Percentiles rank a stretch among this genome's conserved stretches.
phyloP scores from a whole-genome alignment of 2,113 vertebrate genomes.

The Lanius ludovicianus region DNA sequence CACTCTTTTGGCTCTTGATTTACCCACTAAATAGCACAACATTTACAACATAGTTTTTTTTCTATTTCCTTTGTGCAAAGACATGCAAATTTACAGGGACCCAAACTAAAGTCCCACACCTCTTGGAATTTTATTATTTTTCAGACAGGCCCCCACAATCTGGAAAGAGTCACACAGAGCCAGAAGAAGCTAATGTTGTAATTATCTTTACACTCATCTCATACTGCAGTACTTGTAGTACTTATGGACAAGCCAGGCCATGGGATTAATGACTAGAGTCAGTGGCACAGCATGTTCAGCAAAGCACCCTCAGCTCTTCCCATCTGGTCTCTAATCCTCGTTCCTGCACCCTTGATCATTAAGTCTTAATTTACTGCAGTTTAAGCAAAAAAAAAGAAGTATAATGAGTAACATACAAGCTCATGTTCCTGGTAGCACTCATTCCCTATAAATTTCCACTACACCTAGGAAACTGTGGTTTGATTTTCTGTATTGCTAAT shows the following conservation, averaged over 20 bases:
- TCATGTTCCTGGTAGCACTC: slow-evolving; percentile 19
- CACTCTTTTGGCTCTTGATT: background rate
- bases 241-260: background rate
- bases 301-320: background rate
- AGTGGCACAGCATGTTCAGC: background rate
- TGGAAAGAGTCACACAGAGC: background rate
- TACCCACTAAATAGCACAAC: background rate
- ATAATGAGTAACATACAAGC: slow-evolving; percentile 35
- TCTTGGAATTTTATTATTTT: background rate
- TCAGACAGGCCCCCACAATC: background rate
- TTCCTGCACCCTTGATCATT: slow-evolving; percentile 28
- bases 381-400: background rate
- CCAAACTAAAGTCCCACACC: background rate
- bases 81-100: background rate
- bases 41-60: background rate
- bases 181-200: background rate
- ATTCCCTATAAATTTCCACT: slow-evolving; percentile 43
- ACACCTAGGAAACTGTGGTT: slow-evolving; percentile 47
- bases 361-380: slow-evolving; percentile 51
- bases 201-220: background rate
- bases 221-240: background rate
- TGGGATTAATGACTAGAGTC: background rate
- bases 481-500: slow-evolving; percentile 52
- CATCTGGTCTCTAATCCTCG: slow-evolving; percentile 36
- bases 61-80: background rate